These are phyloP conservation scores for Turritopsis dohrnii DNA, from an alignment of 30 jellyfish, hydroid and myxozoan genomes.

Conservation along the genomic window DNA sequence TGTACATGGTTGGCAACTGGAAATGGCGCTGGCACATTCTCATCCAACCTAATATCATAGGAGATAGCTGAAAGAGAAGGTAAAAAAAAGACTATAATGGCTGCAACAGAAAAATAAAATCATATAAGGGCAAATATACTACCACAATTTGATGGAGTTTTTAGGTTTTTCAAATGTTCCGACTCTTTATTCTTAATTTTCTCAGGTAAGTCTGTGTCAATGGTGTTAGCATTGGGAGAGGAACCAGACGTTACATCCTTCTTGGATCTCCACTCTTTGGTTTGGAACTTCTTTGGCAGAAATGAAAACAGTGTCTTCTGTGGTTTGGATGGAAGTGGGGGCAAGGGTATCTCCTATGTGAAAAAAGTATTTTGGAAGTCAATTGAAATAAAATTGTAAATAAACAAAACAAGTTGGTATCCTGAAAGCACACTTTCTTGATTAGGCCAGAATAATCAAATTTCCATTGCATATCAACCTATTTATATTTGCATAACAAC, in stretches of 20 bases:
- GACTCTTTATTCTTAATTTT: not conserved
- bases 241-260: not conserved
- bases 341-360: not conserved
- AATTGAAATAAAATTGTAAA: too few species aligned
- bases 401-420: too few species aligned
- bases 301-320: constrained; percentile 14
- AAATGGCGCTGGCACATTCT: constrained; percentile 18
- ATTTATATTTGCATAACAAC: too few species aligned
- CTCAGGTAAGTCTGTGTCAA: not conserved
- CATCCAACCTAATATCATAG: too few species aligned
- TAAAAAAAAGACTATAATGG: not conserved
- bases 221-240: not conserved
- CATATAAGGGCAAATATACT: not conserved
- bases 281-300: not conserved
- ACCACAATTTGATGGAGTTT: not conserved
- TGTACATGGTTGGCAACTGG: constrained; percentile 14
- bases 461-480: too few species aligned
- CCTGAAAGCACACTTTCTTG: too few species aligned
- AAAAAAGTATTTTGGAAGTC: not conserved
- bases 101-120: not conserved
- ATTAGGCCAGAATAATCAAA: too few species aligned
- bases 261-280: not conserved
- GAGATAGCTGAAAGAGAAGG: too few species aligned
- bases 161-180: not conserved
- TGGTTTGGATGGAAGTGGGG: constrained; percentile 8